Conservation (phyloP, 2,888 invertebrate genomes). For the Netelia fuscicornis region DNA sequence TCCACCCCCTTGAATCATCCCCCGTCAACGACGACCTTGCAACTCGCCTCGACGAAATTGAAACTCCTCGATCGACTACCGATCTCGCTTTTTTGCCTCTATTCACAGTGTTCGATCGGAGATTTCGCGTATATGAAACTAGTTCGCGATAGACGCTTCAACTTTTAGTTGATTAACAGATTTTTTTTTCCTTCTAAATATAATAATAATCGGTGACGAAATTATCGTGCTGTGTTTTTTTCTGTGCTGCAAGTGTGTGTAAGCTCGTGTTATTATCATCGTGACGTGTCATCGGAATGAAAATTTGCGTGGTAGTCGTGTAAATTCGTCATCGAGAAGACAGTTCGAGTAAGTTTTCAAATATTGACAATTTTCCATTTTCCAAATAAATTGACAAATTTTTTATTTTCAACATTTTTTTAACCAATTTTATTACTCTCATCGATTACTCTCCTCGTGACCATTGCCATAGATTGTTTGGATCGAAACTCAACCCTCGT, state of each 20-base stretch:
- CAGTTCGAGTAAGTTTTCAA: slow-evolving; percentile 21
- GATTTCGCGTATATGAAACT: too few species aligned
- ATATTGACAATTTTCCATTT: background rate
- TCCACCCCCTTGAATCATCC: background rate
- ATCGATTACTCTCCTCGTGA: background rate
- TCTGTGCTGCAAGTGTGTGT: background rate
- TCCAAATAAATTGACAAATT: background rate
- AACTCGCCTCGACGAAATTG: background rate
- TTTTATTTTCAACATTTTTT: background rate
- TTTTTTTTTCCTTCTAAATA: background rate
- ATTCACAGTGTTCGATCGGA: too few species aligned
- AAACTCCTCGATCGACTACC: slow-evolving; percentile 14
- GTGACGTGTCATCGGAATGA: background rate
- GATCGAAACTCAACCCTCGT: too few species aligned
- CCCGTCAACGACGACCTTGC: background rate
- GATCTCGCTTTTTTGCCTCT: too few species aligned
- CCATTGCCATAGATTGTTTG: too few species aligned
- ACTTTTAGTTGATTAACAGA: background rate
- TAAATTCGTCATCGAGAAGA: background rate
- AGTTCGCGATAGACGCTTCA: background rate
- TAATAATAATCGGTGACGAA: background rate
- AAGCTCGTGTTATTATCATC: background rate
- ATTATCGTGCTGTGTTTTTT: background rate
- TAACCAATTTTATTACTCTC: background rate
- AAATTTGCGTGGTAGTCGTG: background rate